Evolutionary conservation across 2,113 vertebrate species (phyloP).

Genomic region (Climacteris rufus): DNA sequence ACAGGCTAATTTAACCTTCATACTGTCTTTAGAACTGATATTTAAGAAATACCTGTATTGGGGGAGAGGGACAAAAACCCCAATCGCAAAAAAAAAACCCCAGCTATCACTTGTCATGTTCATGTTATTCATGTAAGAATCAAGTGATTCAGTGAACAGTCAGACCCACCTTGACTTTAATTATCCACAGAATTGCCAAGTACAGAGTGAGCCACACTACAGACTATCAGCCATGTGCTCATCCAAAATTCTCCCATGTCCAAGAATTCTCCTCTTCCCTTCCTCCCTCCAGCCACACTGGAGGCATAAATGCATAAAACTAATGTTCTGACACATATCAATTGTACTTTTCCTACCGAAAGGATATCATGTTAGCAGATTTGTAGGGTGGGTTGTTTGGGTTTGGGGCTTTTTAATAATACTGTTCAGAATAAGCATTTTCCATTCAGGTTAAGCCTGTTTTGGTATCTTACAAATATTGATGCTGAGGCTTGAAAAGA

Average conservation of each 20-base stretch:
- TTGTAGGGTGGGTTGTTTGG: background rate
- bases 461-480: background rate
- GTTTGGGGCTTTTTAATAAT: background rate
- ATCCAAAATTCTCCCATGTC: background rate
- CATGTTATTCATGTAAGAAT: background rate
- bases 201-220: fast-evolving
- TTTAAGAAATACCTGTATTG: background rate
- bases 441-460: background rate
- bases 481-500: background rate
- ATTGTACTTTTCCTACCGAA: background rate
- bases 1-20: background rate
- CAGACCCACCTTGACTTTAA: background rate
- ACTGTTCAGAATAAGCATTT: background rate
- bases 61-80: fast-evolving
- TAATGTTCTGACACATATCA: background rate
- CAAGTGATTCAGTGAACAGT: background rate
- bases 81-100: background rate
- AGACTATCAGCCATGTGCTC: background rate
- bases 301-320: background rate
- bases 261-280: background rate
- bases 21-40: background rate
- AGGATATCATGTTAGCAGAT: background rate
- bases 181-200: background rate
- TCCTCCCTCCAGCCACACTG: background rate
- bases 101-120: background rate